Evolutionary conservation across 2,113 vertebrate genomes (phyloP).

Genomic region (Cacatua alba): DNA sequence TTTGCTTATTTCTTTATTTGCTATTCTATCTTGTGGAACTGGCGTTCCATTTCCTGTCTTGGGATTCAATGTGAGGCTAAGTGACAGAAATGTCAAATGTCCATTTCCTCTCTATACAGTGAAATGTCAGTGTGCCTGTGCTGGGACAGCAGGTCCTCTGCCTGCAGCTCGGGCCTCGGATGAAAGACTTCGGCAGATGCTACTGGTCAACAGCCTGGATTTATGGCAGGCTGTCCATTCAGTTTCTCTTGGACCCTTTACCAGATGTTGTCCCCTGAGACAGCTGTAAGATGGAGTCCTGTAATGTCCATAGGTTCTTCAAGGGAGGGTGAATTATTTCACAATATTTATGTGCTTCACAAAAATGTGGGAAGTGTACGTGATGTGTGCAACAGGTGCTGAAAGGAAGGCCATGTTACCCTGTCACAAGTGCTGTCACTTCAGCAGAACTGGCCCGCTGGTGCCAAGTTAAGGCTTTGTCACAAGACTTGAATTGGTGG

Average conservation of each 20-base stretch:
- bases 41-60: accelerated
- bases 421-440: background rate
- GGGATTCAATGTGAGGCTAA: background rate
- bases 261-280: accelerated
- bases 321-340: background rate
- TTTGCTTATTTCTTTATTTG: background rate
- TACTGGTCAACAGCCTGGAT: background rate
- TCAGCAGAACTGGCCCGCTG: background rate
- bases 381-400: background rate
- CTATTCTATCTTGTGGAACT: background rate
- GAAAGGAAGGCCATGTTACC: background rate
- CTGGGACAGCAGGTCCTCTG: background rate
- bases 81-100: background rate
- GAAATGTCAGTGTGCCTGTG: accelerated
- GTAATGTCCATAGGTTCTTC: accelerated
- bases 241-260: background rate
- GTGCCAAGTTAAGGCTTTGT: background rate
- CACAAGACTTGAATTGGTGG: background rate
- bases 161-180: background rate
- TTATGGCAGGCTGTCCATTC: background rate
- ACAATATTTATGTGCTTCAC: no score
- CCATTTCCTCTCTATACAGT: accelerated
- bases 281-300: background rate
- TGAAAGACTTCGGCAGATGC: background rate
- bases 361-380: no score